These are phyloP conservation scores for Sebastes glaucus DNA, from an alignment of 2,797 vertebrate genomes.

Conservation along the genomic window DNA sequence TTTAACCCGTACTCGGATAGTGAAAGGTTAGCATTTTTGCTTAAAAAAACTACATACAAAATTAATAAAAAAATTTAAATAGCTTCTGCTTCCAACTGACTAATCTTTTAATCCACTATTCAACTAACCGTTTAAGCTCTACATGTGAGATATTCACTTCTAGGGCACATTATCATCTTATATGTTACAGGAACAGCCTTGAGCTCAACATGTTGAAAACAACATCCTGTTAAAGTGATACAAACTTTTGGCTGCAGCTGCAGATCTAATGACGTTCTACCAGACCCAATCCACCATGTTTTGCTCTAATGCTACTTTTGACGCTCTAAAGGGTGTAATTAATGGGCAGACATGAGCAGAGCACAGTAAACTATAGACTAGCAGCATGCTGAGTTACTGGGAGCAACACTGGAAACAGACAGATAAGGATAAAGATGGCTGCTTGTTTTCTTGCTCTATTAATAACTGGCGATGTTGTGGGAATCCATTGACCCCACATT, in stretches of 20 bases:
- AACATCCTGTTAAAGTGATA: background rate
- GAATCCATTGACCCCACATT: constrained; percentile 70
- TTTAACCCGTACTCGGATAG: too few species aligned
- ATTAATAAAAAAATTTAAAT: background rate
- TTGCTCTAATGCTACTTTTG: background rate
- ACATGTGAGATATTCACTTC: background rate
- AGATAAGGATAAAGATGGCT: background rate
- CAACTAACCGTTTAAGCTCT: background rate
- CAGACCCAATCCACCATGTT: background rate
- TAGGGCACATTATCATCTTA: background rate
- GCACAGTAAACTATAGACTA: background rate
- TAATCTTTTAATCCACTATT: background rate
- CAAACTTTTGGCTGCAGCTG: background rate
- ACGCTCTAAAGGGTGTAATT: background rate
- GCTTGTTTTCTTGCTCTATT: constrained; percentile 45
- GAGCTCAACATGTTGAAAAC: background rate
- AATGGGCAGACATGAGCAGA: background rate
- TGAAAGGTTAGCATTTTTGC: background rate
- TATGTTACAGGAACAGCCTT: background rate
- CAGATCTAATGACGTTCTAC: background rate
- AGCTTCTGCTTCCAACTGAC: background rate
- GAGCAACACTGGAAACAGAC: background rate
- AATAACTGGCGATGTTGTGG: constrained; percentile 65
- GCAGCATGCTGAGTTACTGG: background rate
- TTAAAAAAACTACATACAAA: background rate